Percentiles rank a stretch among this genome's conserved stretches.
These are phyloP conservation scores for Tinea trinotella DNA, from an alignment of 2,888 invertebrate species.

Conservation along the genomic window DNA sequence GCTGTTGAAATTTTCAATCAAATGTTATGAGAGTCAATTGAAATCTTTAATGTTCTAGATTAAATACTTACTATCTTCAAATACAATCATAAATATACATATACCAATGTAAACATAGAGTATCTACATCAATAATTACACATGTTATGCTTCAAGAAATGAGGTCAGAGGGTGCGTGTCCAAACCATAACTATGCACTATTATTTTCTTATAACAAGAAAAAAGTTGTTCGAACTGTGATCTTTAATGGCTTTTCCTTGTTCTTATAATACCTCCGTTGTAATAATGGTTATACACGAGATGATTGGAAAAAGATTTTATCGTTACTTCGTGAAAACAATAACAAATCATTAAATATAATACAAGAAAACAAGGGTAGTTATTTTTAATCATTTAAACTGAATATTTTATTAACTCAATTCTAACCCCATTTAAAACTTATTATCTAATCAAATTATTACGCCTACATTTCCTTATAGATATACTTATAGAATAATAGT, in stretches of 20 bases:
- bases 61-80: too few relatives aligned
- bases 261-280: not conserved
- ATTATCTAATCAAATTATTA: too few relatives aligned
- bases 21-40: too few relatives aligned
- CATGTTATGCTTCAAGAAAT: not conserved
- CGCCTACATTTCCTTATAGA: too few relatives aligned
- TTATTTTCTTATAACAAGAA: not conserved
- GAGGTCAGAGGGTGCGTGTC: not conserved
- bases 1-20: too few relatives aligned
- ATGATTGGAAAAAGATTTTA: not conserved
- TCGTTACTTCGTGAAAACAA: not conserved
- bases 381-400: not conserved
- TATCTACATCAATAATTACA: not conserved
- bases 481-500: too few relatives aligned
- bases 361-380: not conserved
- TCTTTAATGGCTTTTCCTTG: conserved; percentile 4
- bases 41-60: too few relatives aligned
- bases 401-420: not conserved
- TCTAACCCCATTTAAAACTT: too few relatives aligned
- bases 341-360: not conserved
- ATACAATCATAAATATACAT: too few relatives aligned
- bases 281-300: not conserved
- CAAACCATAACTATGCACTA: not conserved
- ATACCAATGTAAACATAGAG: not conserved
- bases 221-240: not conserved